phyloP scores from a whole-genome alignment of 2,888 invertebrate genomes.

The Vanessa cardui region DNA sequence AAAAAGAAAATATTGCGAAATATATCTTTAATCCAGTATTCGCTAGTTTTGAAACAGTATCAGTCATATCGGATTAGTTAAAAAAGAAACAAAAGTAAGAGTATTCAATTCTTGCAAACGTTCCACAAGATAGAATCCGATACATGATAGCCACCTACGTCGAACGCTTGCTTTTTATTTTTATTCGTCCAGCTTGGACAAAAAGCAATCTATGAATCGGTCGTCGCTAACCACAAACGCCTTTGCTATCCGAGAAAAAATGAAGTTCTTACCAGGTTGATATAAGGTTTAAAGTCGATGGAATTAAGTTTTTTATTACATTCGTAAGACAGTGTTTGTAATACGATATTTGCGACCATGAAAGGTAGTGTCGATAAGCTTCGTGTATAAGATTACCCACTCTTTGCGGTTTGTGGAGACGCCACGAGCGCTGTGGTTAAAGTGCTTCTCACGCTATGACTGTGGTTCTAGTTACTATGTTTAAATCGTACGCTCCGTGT shows the following conservation, averaged over 20 bases:
- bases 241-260: slow-evolving; percentile 33
- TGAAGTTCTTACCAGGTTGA: slow-evolving; percentile 32
- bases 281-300: slow-evolving; percentile 48
- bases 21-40: slow-evolving; percentile 25
- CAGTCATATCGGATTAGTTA: slow-evolving; percentile 45
- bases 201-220: slow-evolving; percentile 78
- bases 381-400: slow-evolving; percentile 79
- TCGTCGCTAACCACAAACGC: slow-evolving; percentile 55
- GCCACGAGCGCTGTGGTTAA: slow-evolving; percentile 75
- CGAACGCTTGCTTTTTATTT: slow-evolving; percentile 55
- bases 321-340: slow-evolving; percentile 53
- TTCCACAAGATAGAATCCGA: slow-evolving; percentile 58
- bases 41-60: slow-evolving; percentile 38
- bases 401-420: slow-evolving; percentile 78
- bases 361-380: slow-evolving; percentile 81
- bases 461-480: slow-evolving; percentile 58
- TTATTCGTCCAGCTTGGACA: slow-evolving; percentile 69
- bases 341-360: slow-evolving; percentile 76
- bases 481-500: slow-evolving; percentile 33
- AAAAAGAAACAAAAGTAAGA: slow-evolving; percentile 50
- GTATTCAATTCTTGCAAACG: slow-evolving; percentile 57
- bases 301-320: slow-evolving; percentile 39
- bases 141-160: slow-evolving; percentile 69
- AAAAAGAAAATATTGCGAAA: not conserved
- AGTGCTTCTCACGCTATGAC: slow-evolving; percentile 73